A percentile compares a stretch with the other conserved stretches of the same genome.
These are phyloP conservation scores for Zaprionus ornatus DNA, from an alignment of 1,140 invertebrate species.

Conservation along the genomic window DNA sequence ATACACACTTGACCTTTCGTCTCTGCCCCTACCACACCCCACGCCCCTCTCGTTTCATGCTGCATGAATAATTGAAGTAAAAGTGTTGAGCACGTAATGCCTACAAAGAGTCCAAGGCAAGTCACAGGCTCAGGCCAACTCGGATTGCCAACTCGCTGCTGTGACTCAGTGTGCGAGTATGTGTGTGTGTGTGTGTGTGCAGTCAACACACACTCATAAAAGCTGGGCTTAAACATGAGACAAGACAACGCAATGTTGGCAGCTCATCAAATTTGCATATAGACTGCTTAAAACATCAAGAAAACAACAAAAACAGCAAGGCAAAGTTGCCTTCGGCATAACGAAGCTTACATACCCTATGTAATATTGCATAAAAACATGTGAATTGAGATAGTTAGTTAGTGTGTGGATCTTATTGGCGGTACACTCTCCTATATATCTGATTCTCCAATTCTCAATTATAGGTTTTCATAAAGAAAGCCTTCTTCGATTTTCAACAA, in stretches of 20 bases:
- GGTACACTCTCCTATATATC: too few relatives aligned
- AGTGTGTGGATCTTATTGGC: too few relatives aligned
- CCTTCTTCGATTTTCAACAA: too few relatives aligned
- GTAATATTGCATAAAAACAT: too few relatives aligned
- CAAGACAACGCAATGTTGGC: conserved; percentile 43
- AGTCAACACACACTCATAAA: conserved; percentile 33
- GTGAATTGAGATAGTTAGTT: too few relatives aligned
- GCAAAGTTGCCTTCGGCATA: neutral
- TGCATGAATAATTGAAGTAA: conserved; percentile 53
- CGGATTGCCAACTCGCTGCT: conserved; percentile 5
- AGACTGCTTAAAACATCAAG: conserved; percentile 32
- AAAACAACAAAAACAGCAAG: neutral
- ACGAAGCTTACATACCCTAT: neutral
- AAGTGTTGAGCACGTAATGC: conserved; percentile 52
- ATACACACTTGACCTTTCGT: conserved; percentile 44
- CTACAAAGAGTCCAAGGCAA: conserved; percentile 43
- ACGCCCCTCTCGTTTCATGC: neutral
- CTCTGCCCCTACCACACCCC: conserved; percentile 1
- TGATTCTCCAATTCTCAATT: too few relatives aligned
- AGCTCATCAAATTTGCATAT: conserved; percentile 56
- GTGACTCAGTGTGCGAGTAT: neutral
- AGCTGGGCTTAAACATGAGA: conserved; percentile 44
- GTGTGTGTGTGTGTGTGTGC: neutral
- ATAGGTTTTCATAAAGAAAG: too few relatives aligned
- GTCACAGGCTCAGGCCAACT: conserved; percentile 10